Evolutionary conservation across 2,888 invertebrate genomes (phyloP).

Genomic region (Rhagophthalmus giganteus): DNA sequence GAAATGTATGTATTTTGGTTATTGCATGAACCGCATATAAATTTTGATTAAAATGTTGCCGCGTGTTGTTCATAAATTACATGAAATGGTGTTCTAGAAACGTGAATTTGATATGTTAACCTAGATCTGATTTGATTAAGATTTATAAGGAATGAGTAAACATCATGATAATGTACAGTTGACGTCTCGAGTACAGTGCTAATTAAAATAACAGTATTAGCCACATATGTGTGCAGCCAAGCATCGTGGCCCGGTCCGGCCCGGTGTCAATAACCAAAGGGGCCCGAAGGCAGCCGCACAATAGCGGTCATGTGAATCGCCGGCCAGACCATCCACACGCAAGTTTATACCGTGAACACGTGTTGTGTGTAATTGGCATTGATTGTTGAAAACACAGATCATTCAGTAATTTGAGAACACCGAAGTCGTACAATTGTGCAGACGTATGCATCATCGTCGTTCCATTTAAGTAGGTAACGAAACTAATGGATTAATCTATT

Average conservation of each 20-base stretch:
- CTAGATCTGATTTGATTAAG: constrained; percentile 10
- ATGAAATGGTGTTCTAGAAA: no score
- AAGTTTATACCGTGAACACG: constrained; percentile 25
- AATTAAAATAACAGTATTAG: constrained; percentile 43
- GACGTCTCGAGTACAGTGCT: constrained; percentile 33
- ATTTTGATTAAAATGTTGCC: no score
- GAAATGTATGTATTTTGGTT: no score
- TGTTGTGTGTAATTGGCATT: constrained; percentile 29
- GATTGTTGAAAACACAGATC: constrained; percentile 15
- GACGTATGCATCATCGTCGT: no score
- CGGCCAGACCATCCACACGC: constrained; percentile 31
- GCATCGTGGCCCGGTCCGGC: constrained; percentile 33
- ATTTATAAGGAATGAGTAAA: constrained; percentile 19
- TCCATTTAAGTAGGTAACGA: no score
- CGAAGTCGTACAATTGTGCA: no score
- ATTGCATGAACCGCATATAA: no score
- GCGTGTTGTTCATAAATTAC: no score
- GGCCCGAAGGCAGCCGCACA: constrained; percentile 34
- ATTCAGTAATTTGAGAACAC: constrained; percentile 4
- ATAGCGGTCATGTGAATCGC: constrained; percentile 41
- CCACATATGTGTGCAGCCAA: constrained; percentile 38
- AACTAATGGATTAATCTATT: no score
- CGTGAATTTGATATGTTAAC: not conserved
- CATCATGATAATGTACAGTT: constrained; percentile 26
- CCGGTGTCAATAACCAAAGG: constrained; percentile 43